Conservation (phyloP, 2,888 invertebrate species). For the Bombylius major region DNA sequence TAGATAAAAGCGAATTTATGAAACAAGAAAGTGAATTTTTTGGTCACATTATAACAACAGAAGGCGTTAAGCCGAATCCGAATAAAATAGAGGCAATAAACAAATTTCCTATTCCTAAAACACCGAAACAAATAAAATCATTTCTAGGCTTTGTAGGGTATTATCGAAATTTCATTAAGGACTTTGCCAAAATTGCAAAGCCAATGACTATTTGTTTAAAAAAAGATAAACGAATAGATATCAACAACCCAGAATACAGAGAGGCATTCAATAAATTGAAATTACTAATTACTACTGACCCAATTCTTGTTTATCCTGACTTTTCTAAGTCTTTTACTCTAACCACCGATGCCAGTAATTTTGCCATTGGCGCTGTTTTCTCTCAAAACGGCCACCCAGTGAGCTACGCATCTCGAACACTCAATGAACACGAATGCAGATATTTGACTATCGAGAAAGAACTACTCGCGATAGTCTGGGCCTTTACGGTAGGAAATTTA, state of each 20-base stretch:
- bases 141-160: conserved; percentile 6
- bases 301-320: conserved; percentile 1
- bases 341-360: not conserved
- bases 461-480: conserved; percentile 5
- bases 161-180: conserved; percentile 6
- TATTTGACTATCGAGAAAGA: conserved; percentile 9
- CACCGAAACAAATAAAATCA: conserved; percentile 8
- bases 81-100: conserved; percentile 9
- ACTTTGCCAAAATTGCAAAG: conserved; percentile 3
- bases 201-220: conserved; percentile 4
- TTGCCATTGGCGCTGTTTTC: not conserved
- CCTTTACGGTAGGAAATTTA: conserved; percentile 6
- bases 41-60: not conserved
- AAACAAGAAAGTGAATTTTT: not conserved
- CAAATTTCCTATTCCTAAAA: conserved; percentile 12
- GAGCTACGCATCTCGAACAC: conserved; percentile 4
- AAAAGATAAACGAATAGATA: conserved; percentile 5
- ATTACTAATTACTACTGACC: not conserved
- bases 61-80: not conserved
- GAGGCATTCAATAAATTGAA: not conserved
- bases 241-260: not conserved
- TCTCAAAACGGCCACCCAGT: conserved; percentile 2
- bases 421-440: conserved; percentile 3
- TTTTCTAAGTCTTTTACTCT: conserved; percentile 1
- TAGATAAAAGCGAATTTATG: not conserved